Base-by-base conservation (phyloP, 2,888 invertebrate species). In the Conistra vaccinii region DNA sequence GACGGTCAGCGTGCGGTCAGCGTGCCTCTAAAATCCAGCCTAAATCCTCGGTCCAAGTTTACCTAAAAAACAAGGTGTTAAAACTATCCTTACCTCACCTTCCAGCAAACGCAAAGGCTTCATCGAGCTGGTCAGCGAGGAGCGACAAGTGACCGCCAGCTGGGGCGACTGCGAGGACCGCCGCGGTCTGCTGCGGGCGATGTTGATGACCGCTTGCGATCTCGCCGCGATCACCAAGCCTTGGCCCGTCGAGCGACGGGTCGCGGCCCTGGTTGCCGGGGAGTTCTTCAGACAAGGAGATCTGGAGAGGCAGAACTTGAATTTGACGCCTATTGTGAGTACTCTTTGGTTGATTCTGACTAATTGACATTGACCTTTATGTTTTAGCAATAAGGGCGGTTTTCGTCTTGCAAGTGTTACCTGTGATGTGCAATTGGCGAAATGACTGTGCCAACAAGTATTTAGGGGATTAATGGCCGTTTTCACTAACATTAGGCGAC, bases 191-290 rank as follows among this genome's bases (percentile, higher is more conserved):
- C 95, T 98, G 69, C 97, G 99, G 45, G 99, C 98, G 20, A 99
- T 99, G 99, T 97, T 98, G 92, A 99, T 99, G 99, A 99, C 99
- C 42, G 98, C 98, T 57, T 99, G 99, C 94, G 99, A 99, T 97
- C 97, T 99, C 86, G 99, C 99, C 73, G 99, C 99, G 84, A 99
- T 99, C 90, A 99, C 99, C 69, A 99, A 99, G 93, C 99, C 99
- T 1, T 99, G 99, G 99, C 98, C 98, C 10, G 98, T 99, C 70
- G 99, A 99, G 94, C 97, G 98, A 88, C 97, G 98, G 78, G 99
- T 99, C n/a, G 99, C 99, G 3, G 98, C 98, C 85, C 96, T 99
- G 53, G 99, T 99, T 1, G 98, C 98, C 82, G 98, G 98, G 2
- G 99, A 99, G 94, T 99, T 99, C 97, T 99, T 99, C 94, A 97